Evolutionary conservation across 2,797 vertebrate species (phyloP), one percentile per base, ranked within the genome.

Genomic region (Tinamus major): DNA sequence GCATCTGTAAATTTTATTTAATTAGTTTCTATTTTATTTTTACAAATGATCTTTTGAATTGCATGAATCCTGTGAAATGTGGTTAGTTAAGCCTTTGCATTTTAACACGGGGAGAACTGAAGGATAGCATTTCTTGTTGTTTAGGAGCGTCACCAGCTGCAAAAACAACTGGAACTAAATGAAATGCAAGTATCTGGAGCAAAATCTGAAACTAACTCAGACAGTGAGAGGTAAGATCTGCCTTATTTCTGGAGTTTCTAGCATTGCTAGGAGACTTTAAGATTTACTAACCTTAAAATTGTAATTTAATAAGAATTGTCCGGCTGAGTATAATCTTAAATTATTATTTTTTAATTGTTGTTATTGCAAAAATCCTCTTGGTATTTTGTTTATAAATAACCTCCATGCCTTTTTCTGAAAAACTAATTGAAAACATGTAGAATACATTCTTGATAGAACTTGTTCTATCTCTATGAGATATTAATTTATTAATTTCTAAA

Each of bases 121-220:
- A 87, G 21, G 71, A 56, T 71, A 61, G 74, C 11, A 27, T 35
- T 83, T 90, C 72, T 96, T 71, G 51, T 63, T 87, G 46, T 93
- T 92, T 94, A 99, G 99, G 99, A 99, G 91, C 99, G 99, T 91
- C 97, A 97, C 69, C 98, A 99, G 21, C 97, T 99, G 56, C 97
- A 98, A 23, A 97, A 97, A 64, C 99, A 98, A 85, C 98, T 99
- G 26, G 97, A 98, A 92, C 98, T 99, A 56, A 98, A 98, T 77
- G 99, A 99, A 95, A 96, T 98, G 31, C 98, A 98, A 56, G 97
- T 99, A 97, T 97, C 94, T 91, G 98, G 98, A 95, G 96, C 96
- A 94, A 93, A 97, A 79, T 64, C 98, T 98, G 95, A 96, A 79
- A 81, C 96, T 92, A 90, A 27, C 55, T 90, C 91, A 2, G 87